Evolutionary conservation across 2,888 invertebrate genomes (phyloP).

Genomic region (Aphodius granarius): DNA sequence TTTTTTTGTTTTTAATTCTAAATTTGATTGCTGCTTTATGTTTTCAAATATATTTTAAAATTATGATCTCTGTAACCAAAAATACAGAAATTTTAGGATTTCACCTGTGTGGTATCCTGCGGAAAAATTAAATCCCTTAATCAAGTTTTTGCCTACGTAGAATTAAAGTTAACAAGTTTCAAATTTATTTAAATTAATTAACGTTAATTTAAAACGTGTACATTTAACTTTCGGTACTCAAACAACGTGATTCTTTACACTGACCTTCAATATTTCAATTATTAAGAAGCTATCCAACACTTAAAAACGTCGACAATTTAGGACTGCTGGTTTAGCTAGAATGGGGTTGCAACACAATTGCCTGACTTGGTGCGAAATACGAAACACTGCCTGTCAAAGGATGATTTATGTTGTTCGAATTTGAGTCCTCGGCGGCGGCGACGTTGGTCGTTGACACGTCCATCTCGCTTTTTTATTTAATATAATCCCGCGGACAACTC

Average conservation of each 20-base stretch:
- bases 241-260: no score
- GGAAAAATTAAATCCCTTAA: no score
- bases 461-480: not conserved
- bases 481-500: not conserved
- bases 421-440: not conserved
- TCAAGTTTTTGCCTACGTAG: no score
- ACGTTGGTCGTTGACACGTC: not conserved
- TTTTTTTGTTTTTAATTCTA: conserved; percentile 33
- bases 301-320: conserved; percentile 31
- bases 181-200: no score
- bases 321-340: conserved; percentile 14
- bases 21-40: conserved; percentile 32
- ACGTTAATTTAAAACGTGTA: no score
- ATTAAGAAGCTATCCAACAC: conserved; percentile 43
- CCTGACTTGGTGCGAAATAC: conserved; percentile 40
- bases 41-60: no score
- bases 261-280: no score
- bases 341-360: conserved; percentile 27
- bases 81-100: no score
- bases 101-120: no score
- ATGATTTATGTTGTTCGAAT: conserved; percentile 46
- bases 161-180: no score
- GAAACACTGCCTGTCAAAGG: conserved; percentile 47
- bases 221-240: no score
- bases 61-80: no score